Evolutionary conservation across 30 jellyfish, hydroid and myxozoan species (phyloP).

Genomic region (Nemopilema nomurai): DNA sequence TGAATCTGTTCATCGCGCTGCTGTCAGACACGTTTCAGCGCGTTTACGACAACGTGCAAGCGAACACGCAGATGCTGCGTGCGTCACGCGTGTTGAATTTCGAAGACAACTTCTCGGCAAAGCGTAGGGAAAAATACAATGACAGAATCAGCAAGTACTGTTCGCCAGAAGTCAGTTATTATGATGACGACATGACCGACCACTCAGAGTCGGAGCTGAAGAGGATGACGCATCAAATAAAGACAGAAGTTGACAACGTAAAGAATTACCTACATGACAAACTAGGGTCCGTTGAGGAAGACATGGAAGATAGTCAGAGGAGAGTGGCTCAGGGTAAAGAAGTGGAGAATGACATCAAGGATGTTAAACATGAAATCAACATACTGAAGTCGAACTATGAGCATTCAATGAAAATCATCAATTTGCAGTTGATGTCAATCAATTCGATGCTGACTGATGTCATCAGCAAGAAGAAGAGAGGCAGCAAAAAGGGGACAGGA

Average conservation of each 20-base stretch:
- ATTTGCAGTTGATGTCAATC: constrained; percentile 52
- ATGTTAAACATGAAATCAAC: constrained; percentile 26
- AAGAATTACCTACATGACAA: constrained; percentile 41
- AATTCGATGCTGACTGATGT: constrained; percentile 60
- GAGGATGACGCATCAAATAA: constrained; percentile 81
- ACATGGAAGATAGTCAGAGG: not conserved
- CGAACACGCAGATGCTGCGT: constrained; percentile 92
- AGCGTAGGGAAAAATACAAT: constrained; percentile 50
- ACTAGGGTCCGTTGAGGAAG: constrained; percentile 29
- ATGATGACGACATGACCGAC: constrained; percentile 87
- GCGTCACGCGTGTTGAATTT: constrained; percentile 78
- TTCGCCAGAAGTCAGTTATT: constrained; percentile 85
- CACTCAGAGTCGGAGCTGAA: constrained; percentile 69
- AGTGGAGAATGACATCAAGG: not conserved
- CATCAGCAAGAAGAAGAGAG: constrained; percentile 27
- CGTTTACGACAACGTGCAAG: constrained; percentile 96
- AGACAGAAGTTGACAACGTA: constrained; percentile 59
- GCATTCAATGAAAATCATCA: constrained; percentile 58
- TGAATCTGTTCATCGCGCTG: constrained; percentile 92
- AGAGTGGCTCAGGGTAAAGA: not conserved
- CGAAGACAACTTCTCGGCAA: constrained; percentile 55
- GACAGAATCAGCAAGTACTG: constrained; percentile 56
- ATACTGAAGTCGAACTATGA: constrained; percentile 49
- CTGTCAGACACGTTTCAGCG: constrained; percentile 98
- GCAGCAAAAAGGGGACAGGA: not conserved